Evolutionary conservation across 2,797 vertebrate genomes (phyloP), one percentile per base, ranked within the genome.

Genomic region (Pipistrellus pipistrellus): DNA sequence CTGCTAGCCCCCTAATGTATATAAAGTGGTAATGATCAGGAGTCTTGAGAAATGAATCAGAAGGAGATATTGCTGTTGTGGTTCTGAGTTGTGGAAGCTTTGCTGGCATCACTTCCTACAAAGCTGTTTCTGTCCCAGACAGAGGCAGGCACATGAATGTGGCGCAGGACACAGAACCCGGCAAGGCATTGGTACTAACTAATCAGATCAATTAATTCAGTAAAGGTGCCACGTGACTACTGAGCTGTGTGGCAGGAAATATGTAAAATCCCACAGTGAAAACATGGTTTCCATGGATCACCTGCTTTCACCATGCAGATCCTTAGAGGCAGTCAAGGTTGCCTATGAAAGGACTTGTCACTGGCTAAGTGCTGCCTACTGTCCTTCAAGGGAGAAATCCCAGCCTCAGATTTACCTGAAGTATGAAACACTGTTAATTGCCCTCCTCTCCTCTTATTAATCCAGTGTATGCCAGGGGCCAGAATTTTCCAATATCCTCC

Each of bases 41-140:
- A 83, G 71, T 87, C 75, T 92, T 85, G 72, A 96, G 78, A 92
- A 93, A 94, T 97, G 83, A 96, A 59, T 96, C 86, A 96, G 85
- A 90, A 84, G 48, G n/a, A 91, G 44, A 73, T 94, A 83, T 21
- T 92, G 90, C 80, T 97, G 41, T 81, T 88, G 93, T 83, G 44
- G 66, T 91, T 90, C 64, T 0, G 4, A 51, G 73, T 11, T 90
- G 64, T 1, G 2, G 46, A 94, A 90, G 75, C 48, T 92, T 93
- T 69, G 46, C 55, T 68, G 51, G 57, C 90, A 85, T 78, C 10
- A n/a, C 30, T 57, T 66, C 77, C 25, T 51, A 41, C 18, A 82
- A 72, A 92, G 62, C 73, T 89, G 35, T 55, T 71, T 86, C 57
- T 48, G 18, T 69, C 35, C 48, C 53, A 88, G 72, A 85, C 2